Conservation (phyloP, 2,888 invertebrate genomes). For the Apodemia duryi region DNA sequence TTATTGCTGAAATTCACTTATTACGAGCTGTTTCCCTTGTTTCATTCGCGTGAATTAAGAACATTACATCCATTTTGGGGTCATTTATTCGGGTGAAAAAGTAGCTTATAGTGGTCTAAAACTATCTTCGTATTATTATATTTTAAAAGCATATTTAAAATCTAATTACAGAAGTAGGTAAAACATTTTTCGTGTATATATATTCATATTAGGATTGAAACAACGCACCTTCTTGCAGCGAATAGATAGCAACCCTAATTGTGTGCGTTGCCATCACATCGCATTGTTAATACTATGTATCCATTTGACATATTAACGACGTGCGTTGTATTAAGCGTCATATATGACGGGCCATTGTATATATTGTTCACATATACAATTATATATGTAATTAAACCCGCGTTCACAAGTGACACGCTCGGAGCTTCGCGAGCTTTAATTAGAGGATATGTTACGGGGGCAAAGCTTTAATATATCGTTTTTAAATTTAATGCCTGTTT, state of each 20-base stretch:
- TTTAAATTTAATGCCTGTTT: neutral
- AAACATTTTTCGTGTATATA: too few relatives aligned
- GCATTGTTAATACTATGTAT: constrained; percentile 62
- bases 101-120: too few relatives aligned
- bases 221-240: constrained; percentile 35
- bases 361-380: constrained; percentile 15
- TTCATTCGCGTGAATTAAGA: too few relatives aligned
- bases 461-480: constrained; percentile 2
- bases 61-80: too few relatives aligned
- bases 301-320: constrained; percentile 64
- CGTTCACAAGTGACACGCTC: constrained; percentile 14
- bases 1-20: too few relatives aligned
- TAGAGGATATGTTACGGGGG: constrained; percentile 9
- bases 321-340: constrained; percentile 43
- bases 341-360: constrained; percentile 15
- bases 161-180: too few relatives aligned
- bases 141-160: too few relatives aligned
- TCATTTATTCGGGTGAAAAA: too few relatives aligned
- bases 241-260: constrained; percentile 39
- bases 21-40: too few relatives aligned
- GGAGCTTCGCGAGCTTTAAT: constrained; percentile 12
- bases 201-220: neutral
- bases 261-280: constrained; percentile 48
- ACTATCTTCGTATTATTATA: too few relatives aligned
- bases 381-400: constrained; percentile 16